Evolutionary conservation across 2,113 vertebrate genomes (phyloP).

Genomic region (Centrocercus urophasianus): DNA sequence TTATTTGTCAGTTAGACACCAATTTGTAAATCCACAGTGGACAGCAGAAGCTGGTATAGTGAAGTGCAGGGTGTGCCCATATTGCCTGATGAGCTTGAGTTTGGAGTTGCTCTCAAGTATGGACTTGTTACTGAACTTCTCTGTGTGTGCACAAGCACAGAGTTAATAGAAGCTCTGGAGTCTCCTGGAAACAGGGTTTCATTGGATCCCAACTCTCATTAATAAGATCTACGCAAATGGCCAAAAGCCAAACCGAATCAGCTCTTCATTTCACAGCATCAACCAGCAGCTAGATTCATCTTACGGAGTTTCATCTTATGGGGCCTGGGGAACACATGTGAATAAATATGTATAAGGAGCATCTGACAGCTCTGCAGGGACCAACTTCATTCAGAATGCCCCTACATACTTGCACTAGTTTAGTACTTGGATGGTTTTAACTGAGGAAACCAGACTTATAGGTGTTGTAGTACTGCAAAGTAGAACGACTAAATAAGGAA

Average conservation of each 20-base stretch:
- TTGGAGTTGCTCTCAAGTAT: constrained; percentile 27
- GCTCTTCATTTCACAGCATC: background rate
- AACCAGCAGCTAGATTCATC: background rate
- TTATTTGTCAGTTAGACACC: constrained; percentile 15
- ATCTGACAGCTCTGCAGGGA: background rate
- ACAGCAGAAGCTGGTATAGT: background rate
- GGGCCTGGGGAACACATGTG: background rate
- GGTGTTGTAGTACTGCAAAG: background rate
- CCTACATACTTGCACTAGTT: background rate
- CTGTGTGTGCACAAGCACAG: background rate
- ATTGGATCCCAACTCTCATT: background rate
- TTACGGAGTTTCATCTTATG: accelerated
- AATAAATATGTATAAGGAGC: background rate
- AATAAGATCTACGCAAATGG: background rate
- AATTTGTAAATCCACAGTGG: constrained; percentile 36
- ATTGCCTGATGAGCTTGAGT: background rate
- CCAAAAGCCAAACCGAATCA: background rate
- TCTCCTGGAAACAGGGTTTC: constrained; percentile 12
- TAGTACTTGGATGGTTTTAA: accelerated
- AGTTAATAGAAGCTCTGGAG: background rate
- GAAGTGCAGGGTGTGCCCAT: background rate
- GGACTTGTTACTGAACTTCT: constrained; percentile 5
- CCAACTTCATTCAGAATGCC: background rate
- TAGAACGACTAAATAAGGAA: background rate
- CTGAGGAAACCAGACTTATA: background rate